Evolutionary conservation across 2,113 vertebrate species (phyloP).

Genomic region (Pelobates fuscus): DNA sequence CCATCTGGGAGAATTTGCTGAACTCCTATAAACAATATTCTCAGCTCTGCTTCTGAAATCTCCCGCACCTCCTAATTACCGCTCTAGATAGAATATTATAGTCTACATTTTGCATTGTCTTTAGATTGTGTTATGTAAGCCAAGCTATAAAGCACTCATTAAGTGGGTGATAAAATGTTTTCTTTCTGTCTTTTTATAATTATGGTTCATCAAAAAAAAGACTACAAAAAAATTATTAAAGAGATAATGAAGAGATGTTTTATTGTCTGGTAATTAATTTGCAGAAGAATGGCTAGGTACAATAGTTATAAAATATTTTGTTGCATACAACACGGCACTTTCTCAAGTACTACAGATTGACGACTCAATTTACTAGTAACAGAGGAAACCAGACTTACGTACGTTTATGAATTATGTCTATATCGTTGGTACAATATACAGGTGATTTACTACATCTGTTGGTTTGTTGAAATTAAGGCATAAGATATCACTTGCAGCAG

Average conservation of each 20-base stretch:
- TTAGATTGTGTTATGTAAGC: background rate
- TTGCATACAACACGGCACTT: too few relatives aligned
- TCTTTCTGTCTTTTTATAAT: slow-evolving; percentile 20
- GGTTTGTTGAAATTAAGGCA: too few relatives aligned
- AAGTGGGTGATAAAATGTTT: background rate
- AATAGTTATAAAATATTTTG: too few relatives aligned
- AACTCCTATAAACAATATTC: too few relatives aligned
- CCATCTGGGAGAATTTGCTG: too few relatives aligned
- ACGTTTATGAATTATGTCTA: too few relatives aligned
- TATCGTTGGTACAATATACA: too few relatives aligned
- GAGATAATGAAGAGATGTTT: slow-evolving; percentile 35
- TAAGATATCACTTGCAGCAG: too few relatives aligned
- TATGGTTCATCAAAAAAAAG: slow-evolving; percentile 17
- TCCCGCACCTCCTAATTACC: slow-evolving; percentile 15
- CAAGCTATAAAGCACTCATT: slow-evolving; percentile 23
- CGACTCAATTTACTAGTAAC: too few relatives aligned
- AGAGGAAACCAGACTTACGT: too few relatives aligned
- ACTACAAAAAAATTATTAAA: slow-evolving; percentile 37
- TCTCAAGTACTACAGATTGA: too few relatives aligned
- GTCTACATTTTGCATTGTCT: background rate
- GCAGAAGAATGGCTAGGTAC: background rate
- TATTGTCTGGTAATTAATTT: slow-evolving; percentile 21
- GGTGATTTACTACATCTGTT: too few relatives aligned
- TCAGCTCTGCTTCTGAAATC: slow-evolving; percentile 10
- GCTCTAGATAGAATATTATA: background rate